phyloP scores from a whole-genome alignment of 1,140 invertebrate species.

The Lepidurus arcticus region DNA sequence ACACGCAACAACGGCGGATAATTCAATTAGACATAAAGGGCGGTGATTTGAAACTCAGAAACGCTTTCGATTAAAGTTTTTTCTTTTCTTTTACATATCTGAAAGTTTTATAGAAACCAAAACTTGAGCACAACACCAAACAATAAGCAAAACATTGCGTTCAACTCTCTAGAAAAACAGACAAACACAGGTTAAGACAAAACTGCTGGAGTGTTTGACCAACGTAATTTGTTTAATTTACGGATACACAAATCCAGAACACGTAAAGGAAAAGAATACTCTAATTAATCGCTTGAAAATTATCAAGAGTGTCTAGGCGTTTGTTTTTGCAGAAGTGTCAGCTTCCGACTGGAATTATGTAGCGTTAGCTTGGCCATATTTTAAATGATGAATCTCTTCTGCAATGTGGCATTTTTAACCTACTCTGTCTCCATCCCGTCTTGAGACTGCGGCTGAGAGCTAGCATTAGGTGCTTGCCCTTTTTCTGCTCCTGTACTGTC shows the following conservation, averaged over 20 bases:
- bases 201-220: too few species aligned
- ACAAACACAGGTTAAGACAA: too few species aligned
- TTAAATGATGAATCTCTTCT: not conserved
- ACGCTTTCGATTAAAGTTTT: too few species aligned
- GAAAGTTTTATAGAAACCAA: too few species aligned
- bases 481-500: slow-evolving; percentile 8
- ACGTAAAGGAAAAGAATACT: not conserved
- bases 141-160: too few species aligned
- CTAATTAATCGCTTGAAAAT: slow-evolving; percentile 12
- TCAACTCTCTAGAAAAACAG: too few species aligned
- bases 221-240: not conserved
- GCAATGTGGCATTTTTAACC: too few species aligned
- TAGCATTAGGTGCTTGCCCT: not conserved
- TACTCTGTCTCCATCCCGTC: not conserved
- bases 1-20: too few species aligned
- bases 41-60: too few species aligned
- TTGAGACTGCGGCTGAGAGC: not conserved
- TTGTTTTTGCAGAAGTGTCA: slow-evolving; percentile 4
- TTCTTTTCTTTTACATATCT: too few species aligned
- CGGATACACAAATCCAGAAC: slow-evolving; percentile 6
- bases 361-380: slow-evolving; percentile 14
- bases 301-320: not conserved
- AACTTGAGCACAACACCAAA: too few species aligned
- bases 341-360: not conserved
- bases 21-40: too few species aligned